phyloP scores from a whole-genome alignment of 2,113 vertebrate genomes.

The Saccopteryx bilineata region DNA sequence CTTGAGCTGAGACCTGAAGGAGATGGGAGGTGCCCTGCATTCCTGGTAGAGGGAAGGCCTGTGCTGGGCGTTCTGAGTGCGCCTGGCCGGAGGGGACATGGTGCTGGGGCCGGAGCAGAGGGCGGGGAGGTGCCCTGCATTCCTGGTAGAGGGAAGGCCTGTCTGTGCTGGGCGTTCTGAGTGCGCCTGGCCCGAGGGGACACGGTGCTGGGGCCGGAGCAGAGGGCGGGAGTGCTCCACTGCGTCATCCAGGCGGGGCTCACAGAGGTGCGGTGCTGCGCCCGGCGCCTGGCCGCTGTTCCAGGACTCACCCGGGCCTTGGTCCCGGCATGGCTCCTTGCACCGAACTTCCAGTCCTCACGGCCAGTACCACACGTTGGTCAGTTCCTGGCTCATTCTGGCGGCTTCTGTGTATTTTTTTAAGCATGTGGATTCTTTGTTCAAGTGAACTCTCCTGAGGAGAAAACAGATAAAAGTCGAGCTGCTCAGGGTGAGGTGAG shows the following conservation, averaged over 20 bases:
- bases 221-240: accelerated
- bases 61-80: neutral
- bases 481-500: too few relatives aligned
- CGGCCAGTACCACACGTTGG: accelerated
- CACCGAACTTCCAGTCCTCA: neutral
- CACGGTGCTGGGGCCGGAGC: neutral
- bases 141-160: neutral
- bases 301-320: neutral
- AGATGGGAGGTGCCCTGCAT: neutral
- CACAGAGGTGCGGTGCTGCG: neutral
- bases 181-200: neutral
- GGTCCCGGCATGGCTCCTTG: neutral
- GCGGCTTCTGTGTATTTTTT: neutral
- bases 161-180: neutral
- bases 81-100: neutral
- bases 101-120: neutral
- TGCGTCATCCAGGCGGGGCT: neutral
- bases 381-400: neutral
- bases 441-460: neutral
- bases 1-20: neutral
- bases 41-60: neutral
- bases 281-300: neutral
- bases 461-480: neutral
- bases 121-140: neutral
- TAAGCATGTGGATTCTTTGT: neutral